Percentiles rank a stretch among this genome's conserved stretches.
phyloP scores from a whole-genome alignment of 1,140 invertebrate species.

The Pissodes strobi region DNA sequence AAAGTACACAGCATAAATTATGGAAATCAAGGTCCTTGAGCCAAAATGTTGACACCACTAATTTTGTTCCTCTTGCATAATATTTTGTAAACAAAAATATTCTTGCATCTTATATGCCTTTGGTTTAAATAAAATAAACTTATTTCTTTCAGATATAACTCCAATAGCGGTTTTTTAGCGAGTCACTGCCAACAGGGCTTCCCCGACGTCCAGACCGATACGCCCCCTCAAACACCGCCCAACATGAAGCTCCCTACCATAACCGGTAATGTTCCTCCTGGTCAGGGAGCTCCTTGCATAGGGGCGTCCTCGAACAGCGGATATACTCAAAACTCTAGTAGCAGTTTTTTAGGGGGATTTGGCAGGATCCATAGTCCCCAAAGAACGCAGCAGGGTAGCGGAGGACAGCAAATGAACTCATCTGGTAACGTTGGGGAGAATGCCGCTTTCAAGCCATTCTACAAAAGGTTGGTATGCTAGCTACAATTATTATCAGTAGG shows the following conservation, averaged over 20 bases:
- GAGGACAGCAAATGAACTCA: constrained; percentile 52
- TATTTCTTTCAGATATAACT: constrained; percentile 20
- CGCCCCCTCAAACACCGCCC: constrained; percentile 88
- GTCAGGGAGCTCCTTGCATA: constrained; percentile 51
- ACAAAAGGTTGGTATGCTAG: too few relatives aligned
- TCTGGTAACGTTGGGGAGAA: constrained; percentile 64
- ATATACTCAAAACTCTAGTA: constrained; percentile 43
- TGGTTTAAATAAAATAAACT: neutral
- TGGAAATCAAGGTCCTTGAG: too few relatives aligned
- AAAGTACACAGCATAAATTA: too few relatives aligned
- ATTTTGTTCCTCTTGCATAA: too few relatives aligned
- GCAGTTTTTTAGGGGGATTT: constrained; percentile 54
- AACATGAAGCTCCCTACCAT: constrained; percentile 85
- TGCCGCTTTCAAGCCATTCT: constrained; percentile 83
- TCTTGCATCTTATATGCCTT: too few relatives aligned
- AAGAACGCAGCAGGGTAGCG: constrained; percentile 57
- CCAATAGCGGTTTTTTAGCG: constrained; percentile 53
- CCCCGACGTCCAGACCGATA: constrained; percentile 87
- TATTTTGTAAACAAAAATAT: too few relatives aligned
- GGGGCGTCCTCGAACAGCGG: constrained; percentile 40
- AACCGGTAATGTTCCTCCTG: constrained; percentile 65
- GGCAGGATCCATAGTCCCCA: constrained; percentile 59
- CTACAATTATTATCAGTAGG: too few relatives aligned
- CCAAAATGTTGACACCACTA: too few relatives aligned
- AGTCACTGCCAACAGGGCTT: constrained; percentile 64